Evolutionary conservation across 2,797 vertebrate species (phyloP), one percentile per base, ranked within the genome.

Genomic region (Mormyrops boulengeri): DNA sequence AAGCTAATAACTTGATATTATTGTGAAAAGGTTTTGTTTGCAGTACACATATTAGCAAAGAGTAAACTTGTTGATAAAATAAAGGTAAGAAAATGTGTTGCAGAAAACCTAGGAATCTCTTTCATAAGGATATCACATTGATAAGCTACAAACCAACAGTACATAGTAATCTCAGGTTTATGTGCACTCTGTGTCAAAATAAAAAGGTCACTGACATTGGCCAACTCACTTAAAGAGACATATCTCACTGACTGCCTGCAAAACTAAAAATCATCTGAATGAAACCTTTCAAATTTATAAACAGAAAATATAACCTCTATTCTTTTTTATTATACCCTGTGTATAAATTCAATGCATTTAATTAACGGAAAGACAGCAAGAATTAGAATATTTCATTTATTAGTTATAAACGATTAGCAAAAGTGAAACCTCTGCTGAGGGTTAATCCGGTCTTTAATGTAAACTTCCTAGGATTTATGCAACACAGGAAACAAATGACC

Each of bases 21-120:
- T 91, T 91, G 91, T 85, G 92, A 89, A 52, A 87, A 88, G 90
- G 92, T 92, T 93, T 92, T 95, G 95, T 92, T 96, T 96, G 95
- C 95, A 96, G 94, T 93, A 93, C 87, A 92, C 87, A 90, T 88
- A 88, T 77, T 92, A 47, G 69, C 91, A 90, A 66, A 53, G 86
- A 69, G 89, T 73, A 91, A 93, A 90, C 91, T 93, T 94, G 92
- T 95, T 73, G 19, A 26, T 57, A 49, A 30, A 88, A 85, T 88
- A 52, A 44, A 90, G 80, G 89, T 62, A 44, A 62, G 2, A 90
- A 91, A 93, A 90, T 92, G 93, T 95, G 93, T 95, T 73, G 91
- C 95, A 96, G 90, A 94, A 95, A 95, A 92, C 90, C 89, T 92
- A 90, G 30, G 90, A 87, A 90, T 87, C 3, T 22, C 90, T 2